Evolutionary conservation across 2,888 invertebrate species (phyloP).

Genomic region (Acanthosepion esculentum): DNA sequence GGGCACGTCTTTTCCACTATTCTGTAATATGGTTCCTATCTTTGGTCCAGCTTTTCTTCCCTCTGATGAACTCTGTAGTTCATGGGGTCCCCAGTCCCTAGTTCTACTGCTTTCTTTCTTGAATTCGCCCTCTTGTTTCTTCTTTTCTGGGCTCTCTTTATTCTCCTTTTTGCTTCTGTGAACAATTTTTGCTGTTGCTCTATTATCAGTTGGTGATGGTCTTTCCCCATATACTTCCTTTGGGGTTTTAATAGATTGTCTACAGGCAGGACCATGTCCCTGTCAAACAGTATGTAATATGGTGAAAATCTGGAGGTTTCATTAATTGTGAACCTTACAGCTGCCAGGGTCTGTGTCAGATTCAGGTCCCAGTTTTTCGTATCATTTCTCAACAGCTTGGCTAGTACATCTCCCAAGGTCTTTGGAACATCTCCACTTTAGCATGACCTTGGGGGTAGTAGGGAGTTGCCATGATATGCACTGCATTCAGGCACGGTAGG

Average conservation of each 20-base stretch:
- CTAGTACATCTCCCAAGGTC: background rate
- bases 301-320: background rate
- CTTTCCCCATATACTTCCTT: background rate
- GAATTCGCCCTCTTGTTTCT: background rate
- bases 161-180: background rate
- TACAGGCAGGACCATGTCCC: background rate
- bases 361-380: background rate
- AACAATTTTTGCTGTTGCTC: background rate
- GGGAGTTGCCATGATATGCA: background rate
- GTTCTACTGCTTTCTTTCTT: background rate
- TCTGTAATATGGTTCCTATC: background rate
- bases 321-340: background rate
- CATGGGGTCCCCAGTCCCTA: background rate
- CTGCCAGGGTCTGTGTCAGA: too few species aligned
- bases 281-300: background rate
- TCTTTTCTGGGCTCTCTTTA: background rate
- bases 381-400: background rate
- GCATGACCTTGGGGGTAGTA: background rate
- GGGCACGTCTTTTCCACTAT: background rate
- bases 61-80: background rate
- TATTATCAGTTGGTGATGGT: background rate
- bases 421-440: background rate
- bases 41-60: background rate
- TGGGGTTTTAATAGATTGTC: background rate
- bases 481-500: background rate